These are phyloP conservation scores for Seriola quinqueradiata DNA, from an alignment of 2,113 vertebrate species.

Conservation along the genomic window DNA sequence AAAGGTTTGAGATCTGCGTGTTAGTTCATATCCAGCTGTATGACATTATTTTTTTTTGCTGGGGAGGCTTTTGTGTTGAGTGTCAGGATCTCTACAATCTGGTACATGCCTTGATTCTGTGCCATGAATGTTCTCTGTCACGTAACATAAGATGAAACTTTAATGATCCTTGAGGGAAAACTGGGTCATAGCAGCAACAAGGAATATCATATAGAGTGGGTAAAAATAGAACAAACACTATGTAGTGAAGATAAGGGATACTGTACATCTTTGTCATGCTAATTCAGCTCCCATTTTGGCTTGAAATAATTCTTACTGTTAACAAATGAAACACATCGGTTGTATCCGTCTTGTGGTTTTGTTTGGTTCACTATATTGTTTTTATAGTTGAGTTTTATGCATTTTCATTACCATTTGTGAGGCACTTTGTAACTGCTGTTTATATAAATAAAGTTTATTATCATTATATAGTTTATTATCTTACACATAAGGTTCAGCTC, in stretches of 20 bases:
- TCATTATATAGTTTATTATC: too few relatives aligned
- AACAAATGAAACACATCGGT: slow-evolving; percentile 44
- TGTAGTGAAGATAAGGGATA: slow-evolving; percentile 25
- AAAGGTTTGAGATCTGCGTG: slow-evolving; percentile 6
- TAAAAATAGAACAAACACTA: slow-evolving; percentile 37
- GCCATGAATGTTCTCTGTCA: slow-evolving; percentile 7
- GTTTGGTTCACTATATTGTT: too few relatives aligned
- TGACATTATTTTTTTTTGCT: background rate
- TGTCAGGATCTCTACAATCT: background rate
- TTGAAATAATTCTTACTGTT: slow-evolving; percentile 27
- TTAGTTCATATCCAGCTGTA: background rate
- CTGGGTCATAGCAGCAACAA: slow-evolving; percentile 36
- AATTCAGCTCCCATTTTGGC: slow-evolving; percentile 6
- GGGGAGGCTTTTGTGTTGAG: background rate
- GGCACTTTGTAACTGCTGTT: too few relatives aligned
- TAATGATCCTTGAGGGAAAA: slow-evolving; percentile 48
- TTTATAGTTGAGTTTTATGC: too few relatives aligned
- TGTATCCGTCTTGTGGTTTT: too few relatives aligned
- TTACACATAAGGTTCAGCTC: background rate
- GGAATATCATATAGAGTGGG: slow-evolving; percentile 8
- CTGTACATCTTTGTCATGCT: slow-evolving; percentile 51
- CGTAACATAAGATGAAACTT: slow-evolving; percentile 42
- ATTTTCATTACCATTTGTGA: too few relatives aligned
- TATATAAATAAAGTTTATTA: too few relatives aligned
- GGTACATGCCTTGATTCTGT: slow-evolving; percentile 34